phyloP scores from a whole-genome alignment of 2,888 invertebrate genomes.

The Plebejus argus region DNA sequence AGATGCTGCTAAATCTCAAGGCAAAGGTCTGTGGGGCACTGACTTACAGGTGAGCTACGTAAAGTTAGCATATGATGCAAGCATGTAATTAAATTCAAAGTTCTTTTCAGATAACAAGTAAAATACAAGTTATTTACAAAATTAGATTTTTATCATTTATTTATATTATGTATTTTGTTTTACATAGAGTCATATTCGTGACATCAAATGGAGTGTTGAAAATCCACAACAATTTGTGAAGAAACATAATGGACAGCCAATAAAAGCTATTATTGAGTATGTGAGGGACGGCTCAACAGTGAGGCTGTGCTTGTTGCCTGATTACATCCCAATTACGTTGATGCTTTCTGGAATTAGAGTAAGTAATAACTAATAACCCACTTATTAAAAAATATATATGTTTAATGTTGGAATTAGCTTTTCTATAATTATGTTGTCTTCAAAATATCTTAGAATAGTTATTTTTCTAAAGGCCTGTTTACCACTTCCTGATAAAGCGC shows the following conservation, averaged over 20 bases:
- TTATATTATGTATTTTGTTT: not conserved
- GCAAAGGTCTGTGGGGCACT: constrained; percentile 90
- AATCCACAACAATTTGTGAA: constrained; percentile 87
- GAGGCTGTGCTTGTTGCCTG: constrained; percentile 93
- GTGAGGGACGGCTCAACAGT: constrained; percentile 98
- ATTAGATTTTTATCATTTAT: too few species aligned
- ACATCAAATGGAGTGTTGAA: constrained; percentile 94
- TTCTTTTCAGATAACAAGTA: not conserved
- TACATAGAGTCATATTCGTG: constrained; percentile 86
- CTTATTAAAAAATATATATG: not conserved
- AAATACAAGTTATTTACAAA: not conserved
- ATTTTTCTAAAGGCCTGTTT: too few species aligned
- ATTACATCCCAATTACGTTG: constrained; percentile 94
- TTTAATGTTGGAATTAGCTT: too few species aligned
- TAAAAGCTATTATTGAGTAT: constrained; percentile 97
- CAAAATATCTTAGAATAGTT: not conserved
- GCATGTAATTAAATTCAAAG: not conserved
- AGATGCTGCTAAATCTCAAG: constrained; percentile 92
- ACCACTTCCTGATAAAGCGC: too few species aligned
- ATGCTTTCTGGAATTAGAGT: constrained; percentile 97
- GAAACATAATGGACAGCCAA: constrained; percentile 90
- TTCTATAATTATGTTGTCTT: too few species aligned
- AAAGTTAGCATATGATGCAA: not conserved
- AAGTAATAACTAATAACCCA: constrained; percentile 53
- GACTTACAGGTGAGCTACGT: constrained; percentile 56